Evolutionary conservation across 2,113 vertebrate species (phyloP).

Genomic region (Phyllopteryx taeniolatus): DNA sequence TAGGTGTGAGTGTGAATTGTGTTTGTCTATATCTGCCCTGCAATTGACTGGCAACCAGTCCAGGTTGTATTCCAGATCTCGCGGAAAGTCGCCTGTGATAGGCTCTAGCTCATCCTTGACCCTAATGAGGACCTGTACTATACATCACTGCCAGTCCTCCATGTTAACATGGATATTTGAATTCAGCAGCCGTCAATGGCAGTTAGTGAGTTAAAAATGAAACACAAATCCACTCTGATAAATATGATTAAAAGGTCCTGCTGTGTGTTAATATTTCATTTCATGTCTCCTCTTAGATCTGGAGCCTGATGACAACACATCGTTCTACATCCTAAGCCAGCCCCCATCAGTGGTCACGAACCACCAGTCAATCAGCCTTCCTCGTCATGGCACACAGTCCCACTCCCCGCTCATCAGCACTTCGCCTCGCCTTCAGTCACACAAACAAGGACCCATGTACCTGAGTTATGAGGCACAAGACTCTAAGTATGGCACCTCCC

Average conservation of each 20-base stretch:
- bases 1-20: not conserved
- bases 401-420: constrained; percentile 82
- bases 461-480: constrained; percentile 76
- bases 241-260: not conserved
- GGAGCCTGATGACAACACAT: constrained; percentile 91
- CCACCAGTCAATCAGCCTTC: constrained; percentile 83
- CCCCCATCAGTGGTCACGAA: constrained; percentile 80
- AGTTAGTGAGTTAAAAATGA: not conserved
- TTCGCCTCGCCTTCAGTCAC: constrained; percentile 79
- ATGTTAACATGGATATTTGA: no score
- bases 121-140: no score
- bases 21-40: not conserved
- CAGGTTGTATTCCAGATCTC: not conserved
- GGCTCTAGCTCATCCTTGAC: not conserved
- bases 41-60: not conserved
- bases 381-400: constrained; percentile 85
- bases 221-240: not conserved
- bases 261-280: constrained; percentile 8
- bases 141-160: no score
- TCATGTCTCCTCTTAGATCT: constrained; percentile 74
- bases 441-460: constrained; percentile 82
- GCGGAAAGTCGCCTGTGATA: not conserved
- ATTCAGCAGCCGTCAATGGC: no score
- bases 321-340: constrained; percentile 94
- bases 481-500: constrained; percentile 80